Evolutionary conservation across 2,113 vertebrate species (phyloP).

Genomic region (Tichodroma muraria): DNA sequence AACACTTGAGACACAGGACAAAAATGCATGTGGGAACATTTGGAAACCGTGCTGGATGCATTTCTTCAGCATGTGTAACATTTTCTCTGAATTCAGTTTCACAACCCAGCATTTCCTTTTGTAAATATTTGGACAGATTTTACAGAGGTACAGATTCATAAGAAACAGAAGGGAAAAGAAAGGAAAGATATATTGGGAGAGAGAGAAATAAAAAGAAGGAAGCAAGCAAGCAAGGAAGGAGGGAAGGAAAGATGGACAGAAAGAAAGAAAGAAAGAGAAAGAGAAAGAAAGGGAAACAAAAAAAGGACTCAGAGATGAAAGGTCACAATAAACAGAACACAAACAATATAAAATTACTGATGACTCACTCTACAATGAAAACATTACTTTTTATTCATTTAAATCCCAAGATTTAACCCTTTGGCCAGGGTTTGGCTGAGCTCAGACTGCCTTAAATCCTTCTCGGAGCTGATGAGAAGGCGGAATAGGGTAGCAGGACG

Average conservation of each 20-base stretch:
- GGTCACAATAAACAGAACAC: not conserved
- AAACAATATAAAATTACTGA: not conserved
- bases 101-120: constrained; percentile 54
- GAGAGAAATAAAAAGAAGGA: not conserved
- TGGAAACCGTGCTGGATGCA: constrained; percentile 28
- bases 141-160: not conserved
- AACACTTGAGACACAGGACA: constrained; percentile 1
- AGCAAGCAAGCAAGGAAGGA: rapidly evolving
- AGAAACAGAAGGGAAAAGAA: not conserved
- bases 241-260: rapidly evolving
- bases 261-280: not conserved
- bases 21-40: constrained; percentile 48
- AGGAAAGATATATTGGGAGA: not conserved
- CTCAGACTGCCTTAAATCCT: not conserved
- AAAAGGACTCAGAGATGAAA: not conserved
- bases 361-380: constrained; percentile 2
- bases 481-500: not conserved
- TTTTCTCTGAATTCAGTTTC: constrained; percentile 59
- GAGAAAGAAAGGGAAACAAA: not conserved
- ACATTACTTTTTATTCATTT: not conserved
- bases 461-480: not conserved
- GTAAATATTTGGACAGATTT: constrained; percentile 54
- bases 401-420: not conserved
- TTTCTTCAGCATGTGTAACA: constrained; percentile 54
- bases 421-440: not conserved